Evolutionary conservation across 2,797 vertebrate species (phyloP), one percentile per base, ranked within the genome.

Genomic region (Ceryle rudis): DNA sequence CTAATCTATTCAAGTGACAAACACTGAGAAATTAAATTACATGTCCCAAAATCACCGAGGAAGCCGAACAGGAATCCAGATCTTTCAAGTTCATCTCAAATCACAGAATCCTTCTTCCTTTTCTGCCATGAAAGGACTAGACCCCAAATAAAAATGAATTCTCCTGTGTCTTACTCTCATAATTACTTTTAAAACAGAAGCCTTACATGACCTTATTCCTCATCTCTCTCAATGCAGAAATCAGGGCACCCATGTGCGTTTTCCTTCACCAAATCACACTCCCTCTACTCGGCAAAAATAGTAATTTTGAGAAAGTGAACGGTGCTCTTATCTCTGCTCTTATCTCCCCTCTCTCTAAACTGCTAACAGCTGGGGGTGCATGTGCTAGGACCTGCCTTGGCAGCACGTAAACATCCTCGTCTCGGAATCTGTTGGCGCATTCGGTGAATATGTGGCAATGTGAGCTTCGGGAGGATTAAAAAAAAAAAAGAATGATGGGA

Each of bases 321-420:
- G 10, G 10, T 52, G 61, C 54, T n/a, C 41, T 66, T 46, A 33
- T 62, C 80, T 57, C n/a, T 57, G 69, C 44, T 58, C 58, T 78
- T 37, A 18, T 14, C 44, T 51, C 3, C 47, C 39, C 49, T 47
- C 42, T 66, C 46, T 60, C 66, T 28, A 33, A 58, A 31, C 75
- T 10, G 29, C 14, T 29, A 46, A 26, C 57, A 67, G 73, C 55
- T 46, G 9, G 22, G 49, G 25, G 49, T 47, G 72, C 58, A 80
- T 78, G 67, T 95, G 97, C 89, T 62, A 23, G 89, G 89, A 92
- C 97, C 92, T 97, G 97, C 71, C 86, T 62, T 86, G 21, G 33
- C 73, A 81, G 84, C 81, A 64, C 19, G 10, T 35, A 64, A 86
- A 86, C 90, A 85, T 91, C 86, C 94, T 70, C 95, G 81, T 66